phyloP scores from a whole-genome alignment of 2,888 invertebrate genomes.

The Lycophotia porphyrea region DNA sequence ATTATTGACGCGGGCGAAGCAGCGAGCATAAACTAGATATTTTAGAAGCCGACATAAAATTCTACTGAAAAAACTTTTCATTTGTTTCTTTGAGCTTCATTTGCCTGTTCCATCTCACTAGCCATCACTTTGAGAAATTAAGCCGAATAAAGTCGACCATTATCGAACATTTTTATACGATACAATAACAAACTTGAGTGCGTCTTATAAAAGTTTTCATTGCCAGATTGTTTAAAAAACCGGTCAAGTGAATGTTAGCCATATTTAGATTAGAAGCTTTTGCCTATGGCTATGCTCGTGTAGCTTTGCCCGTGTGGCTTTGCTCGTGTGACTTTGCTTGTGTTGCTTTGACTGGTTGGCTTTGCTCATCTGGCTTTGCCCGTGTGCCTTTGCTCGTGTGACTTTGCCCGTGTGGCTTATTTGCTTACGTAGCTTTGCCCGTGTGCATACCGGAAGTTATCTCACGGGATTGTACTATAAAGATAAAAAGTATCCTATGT shows the following conservation, averaged over 20 bases:
- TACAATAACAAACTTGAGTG: conserved; percentile 28
- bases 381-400: background rate
- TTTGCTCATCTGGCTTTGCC: background rate
- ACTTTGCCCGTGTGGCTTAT: too few relatives aligned
- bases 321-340: background rate
- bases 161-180: conserved; percentile 19
- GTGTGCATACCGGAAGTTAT: background rate
- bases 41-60: background rate
- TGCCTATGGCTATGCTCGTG: background rate
- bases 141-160: conserved; percentile 19
- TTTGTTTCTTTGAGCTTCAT: conserved; percentile 21
- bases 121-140: conserved; percentile 47
- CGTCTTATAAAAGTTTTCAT: conserved; percentile 17
- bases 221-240: conserved; percentile 23
- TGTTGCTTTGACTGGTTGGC: background rate
- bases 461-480: background rate
- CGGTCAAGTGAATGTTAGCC: background rate
- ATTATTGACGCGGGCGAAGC: too few relatives aligned
- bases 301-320: background rate
- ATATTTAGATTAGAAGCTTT: background rate
- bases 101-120: conserved; percentile 41
- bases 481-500: background rate
- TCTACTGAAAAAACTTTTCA: background rate
- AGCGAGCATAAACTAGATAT: too few relatives aligned
- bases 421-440: background rate